Evolutionary conservation across 2,797 vertebrate species (phyloP).

Genomic region (Balearica regulorum): DNA sequence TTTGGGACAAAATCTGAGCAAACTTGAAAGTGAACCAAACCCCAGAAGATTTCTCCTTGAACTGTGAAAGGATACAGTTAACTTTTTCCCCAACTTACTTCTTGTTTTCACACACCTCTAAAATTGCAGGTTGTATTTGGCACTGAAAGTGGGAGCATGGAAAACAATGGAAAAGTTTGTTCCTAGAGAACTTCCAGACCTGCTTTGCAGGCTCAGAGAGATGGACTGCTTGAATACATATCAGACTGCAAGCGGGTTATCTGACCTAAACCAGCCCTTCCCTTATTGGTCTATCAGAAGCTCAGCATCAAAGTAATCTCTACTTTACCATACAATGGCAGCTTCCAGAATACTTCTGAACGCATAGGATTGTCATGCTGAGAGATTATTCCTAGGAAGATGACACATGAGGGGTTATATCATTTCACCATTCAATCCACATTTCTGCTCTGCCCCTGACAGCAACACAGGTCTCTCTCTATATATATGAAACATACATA

Average conservation of each 20-base stretch:
- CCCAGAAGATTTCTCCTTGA: not conserved
- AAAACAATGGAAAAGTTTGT: conserved; percentile 36
- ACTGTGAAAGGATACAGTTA: not conserved
- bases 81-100: not conserved
- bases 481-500: not conserved
- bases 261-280: conserved; percentile 1
- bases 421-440: conserved; percentile 14
- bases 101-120: conserved; percentile 33
- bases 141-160: not conserved
- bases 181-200: conserved; percentile 6
- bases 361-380: not conserved
- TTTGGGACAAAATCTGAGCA: not conserved
- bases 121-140: conserved; percentile 5
- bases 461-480: not conserved
- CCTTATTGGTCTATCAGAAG: conserved; percentile 17
- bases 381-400: conserved; percentile 16
- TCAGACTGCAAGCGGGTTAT: not conserved
- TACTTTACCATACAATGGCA: not conserved
- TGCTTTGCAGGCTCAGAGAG: not conserved
- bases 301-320: conserved; percentile 17
- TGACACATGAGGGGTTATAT: not conserved
- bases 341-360: conserved; percentile 33
- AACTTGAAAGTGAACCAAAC: not conserved
- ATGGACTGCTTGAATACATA: not conserved
- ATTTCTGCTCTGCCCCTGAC: conserved; percentile 12